Base-by-base conservation (phyloP, 1,140 invertebrate genomes). In the Trichoplusia ni region DNA sequence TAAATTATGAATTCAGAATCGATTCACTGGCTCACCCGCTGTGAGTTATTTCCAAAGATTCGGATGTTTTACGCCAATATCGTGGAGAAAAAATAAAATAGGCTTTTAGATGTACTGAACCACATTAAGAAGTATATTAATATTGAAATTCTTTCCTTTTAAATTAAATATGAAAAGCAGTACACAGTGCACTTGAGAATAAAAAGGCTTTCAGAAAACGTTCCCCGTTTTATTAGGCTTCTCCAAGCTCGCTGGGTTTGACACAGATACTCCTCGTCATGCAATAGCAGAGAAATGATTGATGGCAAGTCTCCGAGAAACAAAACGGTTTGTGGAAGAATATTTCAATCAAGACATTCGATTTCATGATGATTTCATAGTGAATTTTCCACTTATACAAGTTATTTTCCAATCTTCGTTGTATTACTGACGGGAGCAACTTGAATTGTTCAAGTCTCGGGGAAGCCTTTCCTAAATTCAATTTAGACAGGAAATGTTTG, bases 1-100 rank as follows among this genome's bases (percentile, higher is more conserved):
- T 81, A 83, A 83, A 81, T 83, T 81, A 79, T 77, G 65, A 81
- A 82, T 83, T 79, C 77, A 70, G 67, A 79, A 83, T 85, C 75
- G 76, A 79, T 82, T 80, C 61, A 29, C 61, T 42, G 13, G 60
- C 66, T 74, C 66, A 49, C 67, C 73, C 62, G 75, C 69, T 74
- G 72, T 66, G 64, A 79, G 73, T 67, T 74, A 77, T 77, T 79
- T 73, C 61, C 59, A 73, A 74, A 68, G 64, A 60, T 47, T 37
- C 14, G n/a, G 25, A 44, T 58, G 18, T 47, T 60, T 46, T 35
- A 47, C 8, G 29, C 7, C 25, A 58, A 47, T 25, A 35, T 9
- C 11, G 21, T 11, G 18, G 9, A 38, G 13, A 11, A 21, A 54
- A 13, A 54, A 5, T 14, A 54, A 9, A 8, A 23, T 18, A 38